phyloP scores from a whole-genome alignment of 2,113 vertebrate species.

The Phalacrocorax carbo region DNA sequence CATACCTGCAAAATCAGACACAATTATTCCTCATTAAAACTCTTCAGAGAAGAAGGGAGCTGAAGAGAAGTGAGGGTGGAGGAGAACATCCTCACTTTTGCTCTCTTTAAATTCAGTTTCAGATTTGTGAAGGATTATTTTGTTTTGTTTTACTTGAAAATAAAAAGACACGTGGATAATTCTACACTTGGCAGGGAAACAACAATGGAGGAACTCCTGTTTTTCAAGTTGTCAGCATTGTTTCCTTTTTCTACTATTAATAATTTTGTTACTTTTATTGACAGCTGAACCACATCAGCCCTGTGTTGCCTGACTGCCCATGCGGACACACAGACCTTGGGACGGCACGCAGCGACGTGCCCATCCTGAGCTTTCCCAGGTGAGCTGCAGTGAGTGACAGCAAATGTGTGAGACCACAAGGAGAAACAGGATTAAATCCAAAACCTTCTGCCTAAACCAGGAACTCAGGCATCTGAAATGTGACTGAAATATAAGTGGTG shows the following conservation, averaged over 20 bases:
- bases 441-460: not conserved
- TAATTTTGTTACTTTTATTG: not conserved
- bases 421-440: not conserved
- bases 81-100: not conserved
- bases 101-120: not conserved
- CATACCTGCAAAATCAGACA: not conserved
- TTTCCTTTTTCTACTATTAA: not conserved
- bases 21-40: not conserved
- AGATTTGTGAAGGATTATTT: not conserved
- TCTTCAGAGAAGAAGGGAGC: not conserved
- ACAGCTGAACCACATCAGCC: not conserved
- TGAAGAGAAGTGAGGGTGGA: not conserved
- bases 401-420: not conserved
- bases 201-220: not conserved
- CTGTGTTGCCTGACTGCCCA: not conserved
- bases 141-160: not conserved
- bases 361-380: not conserved
- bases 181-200: not conserved
- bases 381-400: not conserved
- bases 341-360: rapidly evolving
- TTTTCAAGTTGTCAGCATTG: not conserved
- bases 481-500: not conserved
- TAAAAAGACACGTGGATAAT: not conserved
- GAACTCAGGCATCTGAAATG: not conserved
- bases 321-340: not conserved